These are phyloP conservation scores for Zophobas atratus DNA, from an alignment of 1,140 invertebrate species.

Conservation along the genomic window DNA sequence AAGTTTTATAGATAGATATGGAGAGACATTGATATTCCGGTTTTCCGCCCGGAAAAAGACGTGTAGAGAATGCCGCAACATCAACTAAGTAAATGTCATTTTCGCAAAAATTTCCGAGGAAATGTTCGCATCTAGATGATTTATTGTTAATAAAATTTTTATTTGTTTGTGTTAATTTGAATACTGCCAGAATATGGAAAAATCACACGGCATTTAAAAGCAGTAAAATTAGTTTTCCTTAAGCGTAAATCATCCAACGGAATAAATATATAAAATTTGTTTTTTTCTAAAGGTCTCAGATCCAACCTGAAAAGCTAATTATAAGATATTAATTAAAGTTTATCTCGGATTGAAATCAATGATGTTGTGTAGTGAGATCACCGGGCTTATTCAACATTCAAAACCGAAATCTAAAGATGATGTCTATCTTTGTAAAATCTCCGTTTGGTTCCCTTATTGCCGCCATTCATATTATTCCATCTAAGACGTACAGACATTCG, in stretches of 20 bases:
- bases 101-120: background rate
- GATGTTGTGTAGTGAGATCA: conserved; percentile 49
- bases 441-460: conserved; percentile 52
- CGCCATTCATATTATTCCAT: conserved; percentile 51
- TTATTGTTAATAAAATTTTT: background rate
- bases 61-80: conserved; percentile 7
- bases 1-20: conserved; percentile 53
- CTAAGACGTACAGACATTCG: conserved; percentile 49
- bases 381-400: conserved; percentile 41
- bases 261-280: too few species aligned
- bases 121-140: background rate
- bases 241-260: too few species aligned
- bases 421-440: conserved; percentile 52
- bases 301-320: conserved; percentile 9
- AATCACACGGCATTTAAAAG: too few species aligned
- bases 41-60: conserved; percentile 40
- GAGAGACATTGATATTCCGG: conserved; percentile 46
- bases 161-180: too few species aligned
- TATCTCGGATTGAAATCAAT: conserved; percentile 51
- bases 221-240: too few species aligned
- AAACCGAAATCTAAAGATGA: conserved; percentile 45
- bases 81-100: conserved; percentile 5
- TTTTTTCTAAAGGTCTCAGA: background rate
- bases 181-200: too few species aligned
- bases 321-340: conserved; percentile 52